These are phyloP conservation scores for Lasioglossum albipes DNA, from an alignment of 1,140 invertebrate genomes.

Conservation along the genomic window DNA sequence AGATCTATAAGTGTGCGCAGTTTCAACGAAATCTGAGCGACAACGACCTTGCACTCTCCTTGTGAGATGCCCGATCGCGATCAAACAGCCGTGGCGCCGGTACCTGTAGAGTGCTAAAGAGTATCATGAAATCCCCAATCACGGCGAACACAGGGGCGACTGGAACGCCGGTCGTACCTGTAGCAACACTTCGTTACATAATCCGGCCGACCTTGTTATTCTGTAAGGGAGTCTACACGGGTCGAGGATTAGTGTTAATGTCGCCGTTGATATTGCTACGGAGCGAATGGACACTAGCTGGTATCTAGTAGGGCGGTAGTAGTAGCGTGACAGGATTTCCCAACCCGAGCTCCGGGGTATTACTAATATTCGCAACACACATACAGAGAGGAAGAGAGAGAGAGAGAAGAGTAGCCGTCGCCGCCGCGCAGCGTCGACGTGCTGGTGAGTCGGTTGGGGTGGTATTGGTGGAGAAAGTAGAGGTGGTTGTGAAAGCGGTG, in stretches of 20 bases:
- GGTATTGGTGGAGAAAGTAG: constrained; percentile 46
- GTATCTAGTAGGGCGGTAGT: neutral
- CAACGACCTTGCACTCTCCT: too few species aligned
- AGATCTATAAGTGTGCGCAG: too few species aligned
- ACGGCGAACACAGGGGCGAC: too few species aligned
- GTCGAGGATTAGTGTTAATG: constrained; percentile 13
- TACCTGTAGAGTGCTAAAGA: too few species aligned
- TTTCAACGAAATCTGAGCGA: too few species aligned
- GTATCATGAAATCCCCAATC: neutral
- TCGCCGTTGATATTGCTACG: constrained; percentile 2
- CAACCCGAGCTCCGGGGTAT: neutral
- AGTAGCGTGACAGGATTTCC: constrained; percentile 16
- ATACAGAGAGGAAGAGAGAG: too few species aligned
- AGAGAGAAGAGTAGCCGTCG: neutral
- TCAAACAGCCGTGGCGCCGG: too few species aligned
- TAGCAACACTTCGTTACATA: neutral
- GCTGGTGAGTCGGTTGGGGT: neutral
- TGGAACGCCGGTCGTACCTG: neutral
- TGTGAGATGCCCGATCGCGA: too few species aligned
- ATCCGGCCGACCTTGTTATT: constrained; percentile 4
- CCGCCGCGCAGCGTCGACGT: neutral
- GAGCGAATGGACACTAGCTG: neutral
- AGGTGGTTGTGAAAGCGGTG: constrained; percentile 47
- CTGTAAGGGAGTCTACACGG: neutral
- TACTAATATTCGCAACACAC: neutral